Conservation (phyloP, 2,113 vertebrate species). For the Potamarius usumacintae region DNA sequence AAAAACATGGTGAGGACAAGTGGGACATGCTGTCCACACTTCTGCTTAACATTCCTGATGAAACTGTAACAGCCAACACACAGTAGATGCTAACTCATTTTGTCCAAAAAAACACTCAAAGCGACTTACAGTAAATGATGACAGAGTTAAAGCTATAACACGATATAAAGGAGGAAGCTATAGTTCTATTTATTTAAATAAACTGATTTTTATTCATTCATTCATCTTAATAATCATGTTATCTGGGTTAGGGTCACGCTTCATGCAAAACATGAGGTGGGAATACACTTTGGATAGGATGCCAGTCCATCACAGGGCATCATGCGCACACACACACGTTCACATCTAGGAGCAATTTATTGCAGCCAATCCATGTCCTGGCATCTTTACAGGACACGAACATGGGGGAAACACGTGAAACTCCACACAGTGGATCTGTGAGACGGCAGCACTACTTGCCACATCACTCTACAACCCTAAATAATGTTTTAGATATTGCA, state of each 20-base stretch:
- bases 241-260: background rate
- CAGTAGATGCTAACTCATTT: constrained; percentile 6
- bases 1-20: constrained; percentile 10
- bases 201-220: background rate
- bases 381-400: background rate
- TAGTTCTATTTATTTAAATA: background rate
- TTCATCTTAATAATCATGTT: background rate
- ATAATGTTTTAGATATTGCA: background rate
- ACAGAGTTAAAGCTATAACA: background rate
- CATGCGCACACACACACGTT: background rate
- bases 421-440: background rate
- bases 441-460: background rate
- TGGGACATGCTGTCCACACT: constrained; percentile 5
- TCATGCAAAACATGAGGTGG: background rate
- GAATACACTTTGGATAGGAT: background rate
- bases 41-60: background rate
- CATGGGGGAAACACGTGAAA: background rate
- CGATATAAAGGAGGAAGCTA: background rate
- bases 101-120: background rate
- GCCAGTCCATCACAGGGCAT: background rate
- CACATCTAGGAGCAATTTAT: background rate
- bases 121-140: background rate
- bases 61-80: constrained; percentile 11
- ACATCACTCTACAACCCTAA: background rate
- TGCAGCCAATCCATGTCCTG: background rate